These are phyloP conservation scores for Galleria mellonella DNA, from an alignment of 1,140 invertebrate genomes.

Conservation along the genomic window DNA sequence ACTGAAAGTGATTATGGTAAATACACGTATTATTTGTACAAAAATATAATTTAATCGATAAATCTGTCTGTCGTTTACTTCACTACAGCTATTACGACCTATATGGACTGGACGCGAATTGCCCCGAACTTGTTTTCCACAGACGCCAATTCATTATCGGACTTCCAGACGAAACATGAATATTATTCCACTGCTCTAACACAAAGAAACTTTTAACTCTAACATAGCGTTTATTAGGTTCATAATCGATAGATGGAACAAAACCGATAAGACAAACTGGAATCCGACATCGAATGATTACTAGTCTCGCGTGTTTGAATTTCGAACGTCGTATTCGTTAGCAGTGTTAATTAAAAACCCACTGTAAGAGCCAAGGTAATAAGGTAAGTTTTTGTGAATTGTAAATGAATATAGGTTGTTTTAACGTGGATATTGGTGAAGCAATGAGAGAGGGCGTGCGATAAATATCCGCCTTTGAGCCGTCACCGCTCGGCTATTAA, in stretches of 20 bases:
- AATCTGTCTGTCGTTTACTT: conserved; percentile 7
- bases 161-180: conserved; percentile 55
- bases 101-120: conserved; percentile 28
- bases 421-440: conserved; percentile 37
- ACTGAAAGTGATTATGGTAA: too few species aligned
- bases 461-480: conserved; percentile 71
- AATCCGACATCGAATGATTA: conserved; percentile 69
- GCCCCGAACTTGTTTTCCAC: conserved; percentile 50
- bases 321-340: conserved; percentile 43
- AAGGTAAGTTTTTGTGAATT: conserved; percentile 33
- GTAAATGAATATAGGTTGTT: conserved; percentile 36
- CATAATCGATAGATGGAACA: conserved; percentile 13
- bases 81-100: conserved; percentile 10
- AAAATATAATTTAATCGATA: conserved; percentile 10
- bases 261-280: conserved; percentile 54
- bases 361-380: conserved; percentile 22
- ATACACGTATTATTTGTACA: too few species aligned
- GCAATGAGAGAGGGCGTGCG: conserved; percentile 71
- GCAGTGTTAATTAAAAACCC: conserved; percentile 23
- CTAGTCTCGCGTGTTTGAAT: conserved; percentile 47
- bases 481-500: conserved; percentile 66
- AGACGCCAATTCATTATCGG: conserved; percentile 66
- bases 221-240: conserved; percentile 13
- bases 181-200: conserved; percentile 23
- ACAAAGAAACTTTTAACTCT: conserved; percentile 16